Conservation (phyloP, 2,888 invertebrate species). For the Drosophila borborema region DNA sequence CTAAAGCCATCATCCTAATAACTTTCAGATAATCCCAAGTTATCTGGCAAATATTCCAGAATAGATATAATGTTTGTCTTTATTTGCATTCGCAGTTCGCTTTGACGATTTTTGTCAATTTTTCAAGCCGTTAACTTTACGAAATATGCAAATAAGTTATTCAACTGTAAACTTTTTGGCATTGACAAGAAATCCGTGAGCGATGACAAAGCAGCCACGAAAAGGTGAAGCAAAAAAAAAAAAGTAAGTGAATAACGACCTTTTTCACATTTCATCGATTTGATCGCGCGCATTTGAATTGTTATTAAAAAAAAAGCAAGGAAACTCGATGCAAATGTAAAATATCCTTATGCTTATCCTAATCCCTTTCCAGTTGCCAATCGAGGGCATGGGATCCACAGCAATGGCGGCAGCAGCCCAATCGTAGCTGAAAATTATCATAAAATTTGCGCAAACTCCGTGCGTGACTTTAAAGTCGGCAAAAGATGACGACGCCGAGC, state of each 20-base stretch:
- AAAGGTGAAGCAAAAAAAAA: conserved; percentile 20
- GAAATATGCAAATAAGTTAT: conserved; percentile 69
- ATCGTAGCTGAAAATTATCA: conserved; percentile 74
- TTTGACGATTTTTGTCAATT: conserved; percentile 55
- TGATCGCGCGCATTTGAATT: conserved; percentile 58
- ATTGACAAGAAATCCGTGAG: conserved; percentile 19
- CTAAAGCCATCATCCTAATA: not conserved
- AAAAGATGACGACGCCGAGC: conserved; percentile 23
- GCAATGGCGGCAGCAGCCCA: conserved; percentile 72
- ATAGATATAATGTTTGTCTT: not conserved
- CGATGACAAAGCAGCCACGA: conserved; percentile 54
- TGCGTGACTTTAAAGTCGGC: conserved; percentile 72
- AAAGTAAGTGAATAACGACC: conserved; percentile 37
- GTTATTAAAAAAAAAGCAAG: conserved; percentile 62
- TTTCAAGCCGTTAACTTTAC: conserved; percentile 72
- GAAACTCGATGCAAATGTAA: conserved; percentile 34
- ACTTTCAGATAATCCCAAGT: not conserved
- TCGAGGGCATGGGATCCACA: conserved; percentile 36
- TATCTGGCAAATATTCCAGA: not conserved
- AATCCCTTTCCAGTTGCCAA: not conserved
- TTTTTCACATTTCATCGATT: conserved; percentile 70
- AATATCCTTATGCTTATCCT: conserved; percentile 43
- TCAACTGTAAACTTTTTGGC: conserved; percentile 58
- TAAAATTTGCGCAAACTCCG: conserved; percentile 80
- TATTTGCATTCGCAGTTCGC: not conserved